Evolutionary conservation across 2,113 vertebrate genomes (phyloP).

Genomic region (Zosterops pallidus): DNA sequence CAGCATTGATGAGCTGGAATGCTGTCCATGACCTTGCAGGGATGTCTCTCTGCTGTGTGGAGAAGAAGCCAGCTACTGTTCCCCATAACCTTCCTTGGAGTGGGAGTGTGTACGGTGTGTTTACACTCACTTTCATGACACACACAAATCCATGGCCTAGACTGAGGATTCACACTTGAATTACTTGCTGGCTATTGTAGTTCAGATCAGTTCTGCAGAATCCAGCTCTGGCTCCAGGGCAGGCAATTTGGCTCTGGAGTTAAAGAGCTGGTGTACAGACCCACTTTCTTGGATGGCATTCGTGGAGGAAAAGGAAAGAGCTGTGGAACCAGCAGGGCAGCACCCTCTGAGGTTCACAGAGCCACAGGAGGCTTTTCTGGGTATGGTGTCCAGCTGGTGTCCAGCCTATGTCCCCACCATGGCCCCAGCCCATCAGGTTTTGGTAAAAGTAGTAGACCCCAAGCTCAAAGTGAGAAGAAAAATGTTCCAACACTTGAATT

Average conservation of each 20-base stretch:
- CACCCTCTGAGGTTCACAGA: neutral
- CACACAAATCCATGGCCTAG: neutral
- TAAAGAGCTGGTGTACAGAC: neutral
- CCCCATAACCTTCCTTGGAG: neutral
- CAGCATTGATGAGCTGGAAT: neutral
- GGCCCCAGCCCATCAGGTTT: neutral
- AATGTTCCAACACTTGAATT: neutral
- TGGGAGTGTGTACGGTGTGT: neutral
- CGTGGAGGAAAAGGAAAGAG: neutral
- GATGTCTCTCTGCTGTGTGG: neutral
- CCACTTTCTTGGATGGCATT: neutral
- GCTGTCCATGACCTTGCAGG: neutral
- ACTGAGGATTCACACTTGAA: neutral
- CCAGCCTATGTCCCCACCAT: neutral
- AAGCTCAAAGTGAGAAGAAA: neutral
- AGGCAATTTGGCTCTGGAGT: neutral
- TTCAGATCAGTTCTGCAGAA: neutral
- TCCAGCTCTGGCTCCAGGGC: neutral
- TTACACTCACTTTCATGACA: neutral
- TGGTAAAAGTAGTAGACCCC: neutral
- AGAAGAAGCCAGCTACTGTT: neutral
- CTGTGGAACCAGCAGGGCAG: neutral
- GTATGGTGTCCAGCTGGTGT: accelerated
- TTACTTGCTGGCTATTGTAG: neutral
- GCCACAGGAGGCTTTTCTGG: neutral